These are phyloP conservation scores for Enteromius paludinosus DNA, from an alignment of 2,797 vertebrate species.

Conservation along the genomic window DNA sequence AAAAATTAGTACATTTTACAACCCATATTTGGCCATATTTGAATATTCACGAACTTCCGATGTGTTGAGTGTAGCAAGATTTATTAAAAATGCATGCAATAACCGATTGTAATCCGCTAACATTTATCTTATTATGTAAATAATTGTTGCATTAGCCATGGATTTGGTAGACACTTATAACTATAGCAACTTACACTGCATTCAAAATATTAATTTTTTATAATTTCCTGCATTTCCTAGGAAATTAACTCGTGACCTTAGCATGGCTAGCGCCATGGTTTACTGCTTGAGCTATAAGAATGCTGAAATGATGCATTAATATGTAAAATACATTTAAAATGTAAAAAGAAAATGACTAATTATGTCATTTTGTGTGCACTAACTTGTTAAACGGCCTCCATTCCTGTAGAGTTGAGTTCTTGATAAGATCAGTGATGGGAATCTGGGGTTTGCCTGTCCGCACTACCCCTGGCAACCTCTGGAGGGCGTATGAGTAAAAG, in stretches of 20 bases:
- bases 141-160: not conserved
- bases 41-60: not conserved
- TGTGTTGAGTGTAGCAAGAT: not conserved
- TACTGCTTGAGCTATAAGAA: not conserved
- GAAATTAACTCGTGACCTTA: not conserved
- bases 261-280: not conserved
- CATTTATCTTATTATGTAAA: not conserved
- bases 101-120: not conserved
- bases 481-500: conserved; percentile 86
- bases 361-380: not conserved
- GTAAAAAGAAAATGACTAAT: not conserved
- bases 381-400: conserved; percentile 83
- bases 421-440: fast-evolving
- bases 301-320: not conserved
- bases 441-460: conserved; percentile 70
- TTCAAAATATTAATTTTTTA: not conserved
- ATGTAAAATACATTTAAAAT: not conserved
- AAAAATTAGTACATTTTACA: not conserved
- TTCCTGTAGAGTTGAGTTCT: conserved; percentile 49
- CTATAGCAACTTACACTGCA: not conserved
- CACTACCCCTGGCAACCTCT: conserved; percentile 78
- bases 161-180: not conserved
- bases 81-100: not conserved
- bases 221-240: not conserved
- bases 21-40: not conserved